Evolutionary conservation across 53 echinoderm and acorn worm genomes (phyloP).

Genomic region (Henricia sp.): DNA sequence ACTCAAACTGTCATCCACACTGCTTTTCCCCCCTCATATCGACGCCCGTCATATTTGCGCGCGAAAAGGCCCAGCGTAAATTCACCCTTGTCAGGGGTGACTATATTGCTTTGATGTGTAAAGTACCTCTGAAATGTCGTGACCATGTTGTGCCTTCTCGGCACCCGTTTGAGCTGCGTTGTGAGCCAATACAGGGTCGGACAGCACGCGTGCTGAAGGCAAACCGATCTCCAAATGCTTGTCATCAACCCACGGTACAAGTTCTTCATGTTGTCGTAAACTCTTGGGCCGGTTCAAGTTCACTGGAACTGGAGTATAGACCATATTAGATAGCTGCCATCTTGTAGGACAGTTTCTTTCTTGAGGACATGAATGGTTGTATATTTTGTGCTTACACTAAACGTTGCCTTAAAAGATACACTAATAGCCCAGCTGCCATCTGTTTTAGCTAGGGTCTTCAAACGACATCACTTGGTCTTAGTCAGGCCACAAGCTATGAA

Average conservation of each 20-base stretch:
- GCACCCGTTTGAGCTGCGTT: neutral
- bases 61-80: too few species aligned
- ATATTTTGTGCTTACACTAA: neutral
- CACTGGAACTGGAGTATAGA: neutral
- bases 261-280: constrained; percentile 11
- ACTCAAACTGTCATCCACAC: neutral
- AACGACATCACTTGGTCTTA: too few species aligned
- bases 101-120: too few species aligned
- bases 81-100: too few species aligned
- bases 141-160: neutral
- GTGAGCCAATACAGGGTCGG: neutral
- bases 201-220: neutral
- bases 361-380: neutral
- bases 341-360: neutral
- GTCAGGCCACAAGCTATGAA: too few species aligned
- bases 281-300: constrained; percentile 28
- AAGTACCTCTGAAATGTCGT: neutral
- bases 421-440: too few species aligned
- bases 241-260: neutral
- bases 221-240: neutral
- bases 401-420: neutral
- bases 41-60: too few species aligned
- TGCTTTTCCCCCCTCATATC: too few species aligned
- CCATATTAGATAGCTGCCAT: neutral
- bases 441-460: too few species aligned